These are phyloP conservation scores for Crossaster papposus DNA, from an alignment of 53 echinoderm and acorn worm genomes.

Conservation along the genomic window DNA sequence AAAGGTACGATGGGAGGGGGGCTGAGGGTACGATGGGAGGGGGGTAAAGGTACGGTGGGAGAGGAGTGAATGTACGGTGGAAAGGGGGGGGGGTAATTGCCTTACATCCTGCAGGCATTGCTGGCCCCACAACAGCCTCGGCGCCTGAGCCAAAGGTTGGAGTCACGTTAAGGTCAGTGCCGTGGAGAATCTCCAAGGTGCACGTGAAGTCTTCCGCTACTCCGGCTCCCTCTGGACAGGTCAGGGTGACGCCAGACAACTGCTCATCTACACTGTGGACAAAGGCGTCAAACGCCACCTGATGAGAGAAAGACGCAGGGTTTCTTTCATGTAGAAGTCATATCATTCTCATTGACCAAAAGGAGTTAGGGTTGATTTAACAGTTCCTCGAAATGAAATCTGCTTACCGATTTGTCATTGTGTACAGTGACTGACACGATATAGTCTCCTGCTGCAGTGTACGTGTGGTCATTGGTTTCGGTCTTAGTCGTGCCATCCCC, in stretches of 20 bases:
- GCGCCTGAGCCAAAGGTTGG: slow-evolving; percentile 11
- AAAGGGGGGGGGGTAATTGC: background rate
- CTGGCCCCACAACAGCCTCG: background rate
- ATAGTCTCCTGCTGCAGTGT: slow-evolving; percentile 30
- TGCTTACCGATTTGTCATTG: slow-evolving; percentile 33
- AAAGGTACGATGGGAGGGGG: no score
- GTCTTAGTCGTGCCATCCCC: slow-evolving; percentile 30
- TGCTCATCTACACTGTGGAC: background rate
- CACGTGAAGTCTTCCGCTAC: slow-evolving; percentile 30
- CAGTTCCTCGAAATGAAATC: background rate
- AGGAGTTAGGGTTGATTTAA: no score
- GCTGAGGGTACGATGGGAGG: no score
- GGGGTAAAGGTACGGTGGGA: no score
- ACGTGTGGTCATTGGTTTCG: background rate
- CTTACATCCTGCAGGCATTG: slow-evolving; percentile 25
- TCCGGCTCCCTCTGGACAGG: slow-evolving; percentile 21
- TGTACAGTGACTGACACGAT: slow-evolving; percentile 27
- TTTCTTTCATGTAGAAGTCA: background rate
- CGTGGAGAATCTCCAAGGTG: slow-evolving; percentile 21
- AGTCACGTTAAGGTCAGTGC: slow-evolving; percentile 17
- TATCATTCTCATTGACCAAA: no score
- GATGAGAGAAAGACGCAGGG: background rate
- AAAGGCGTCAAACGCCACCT: slow-evolving; percentile 33
- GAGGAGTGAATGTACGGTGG: no score
- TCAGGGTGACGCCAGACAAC: background rate